Base-by-base conservation (phyloP, 23 tunicate genomes). In the Clavelina lepadiformis region DNA sequence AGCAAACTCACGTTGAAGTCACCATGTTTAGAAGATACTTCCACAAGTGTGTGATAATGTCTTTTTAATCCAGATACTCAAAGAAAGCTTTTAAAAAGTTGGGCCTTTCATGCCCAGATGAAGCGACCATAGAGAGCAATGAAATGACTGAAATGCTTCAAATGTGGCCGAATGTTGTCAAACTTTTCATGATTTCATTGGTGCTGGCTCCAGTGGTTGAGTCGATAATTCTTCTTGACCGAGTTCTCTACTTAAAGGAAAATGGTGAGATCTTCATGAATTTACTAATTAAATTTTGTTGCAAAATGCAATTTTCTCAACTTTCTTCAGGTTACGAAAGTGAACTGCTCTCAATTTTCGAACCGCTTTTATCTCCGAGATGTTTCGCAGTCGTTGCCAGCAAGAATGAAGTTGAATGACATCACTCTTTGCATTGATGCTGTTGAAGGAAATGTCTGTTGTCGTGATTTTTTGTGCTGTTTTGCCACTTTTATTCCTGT, bases 161-260 rank as follows among this genome's bases (percentile, higher is more conserved):
- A 5, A 46, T 65, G 33, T 74, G 83, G 78, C 53, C 52, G 24
- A 64, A 69, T 30, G 89, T 89, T 57, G 75, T 81, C 22, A 65
- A 58, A 7, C 69, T 41, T 35, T 89, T 66, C 46, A 46, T 69
- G 3, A 22, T 89, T 5, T 59, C 73, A 46, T 27, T 81, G 45
- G 59, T 89, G 71, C 26, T 81, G 4, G 88, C 97, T 20, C 89
- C 83, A 15, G 60, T 70, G 19, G 68, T 89, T 26, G 97, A 89
- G 64, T 68, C 73, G 20, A 46, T 81, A 1, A 66, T 89, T 24
- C 35, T 89, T 56, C 68, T 89, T 46, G 97, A 89, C 56, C 60
- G 97, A 54, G 34, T 68, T n/a, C 18, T 89, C 4, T 89, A 68
- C 51, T 54, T 89, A 20, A 5, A 33, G 31, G 97, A 89, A 70